Evolutionary conservation across 2,888 invertebrate genomes (phyloP), one percentile per base, ranked within the genome.

Genomic region (Eilema caniola): DNA sequence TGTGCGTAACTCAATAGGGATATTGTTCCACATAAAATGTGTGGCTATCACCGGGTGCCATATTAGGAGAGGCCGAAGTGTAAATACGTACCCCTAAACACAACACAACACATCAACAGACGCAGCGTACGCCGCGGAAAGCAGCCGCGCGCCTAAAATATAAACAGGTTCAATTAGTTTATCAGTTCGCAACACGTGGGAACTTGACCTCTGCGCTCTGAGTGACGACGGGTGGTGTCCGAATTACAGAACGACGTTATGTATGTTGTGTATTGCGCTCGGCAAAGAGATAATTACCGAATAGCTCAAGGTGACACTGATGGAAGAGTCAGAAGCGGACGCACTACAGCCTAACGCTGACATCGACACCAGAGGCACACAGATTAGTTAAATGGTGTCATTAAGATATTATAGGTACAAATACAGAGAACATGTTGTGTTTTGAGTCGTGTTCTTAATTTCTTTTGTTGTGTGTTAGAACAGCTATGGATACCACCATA

Each of bases 231-330:
- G 53, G 53, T 53, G 53, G 53, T 8, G 53, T 8, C 53, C 53
- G 53, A n/a, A 53, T 53, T 37, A 12, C 3, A 12, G 33, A 53
- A 53, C n/a, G 53, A 53, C 53, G 16, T 53, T 53, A 53, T 53
- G 53, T n/a, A n/a, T 53, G 53, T n/a, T n/a, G 53, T 53, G 53
- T 47, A 47, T 53, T 53, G 53, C 53, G 53, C 10, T 53, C 53
- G n/a, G 53, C n/a, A n/a, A n/a, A n/a, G n/a, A 53, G 53, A 53
- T 53, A 53, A 53, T 53, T 53, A n/a, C n/a, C 53, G 53, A 7
- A 53, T n/a, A n/a, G n/a, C n/a, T 53, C 53, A 53, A 53, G 53
- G 53, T n/a, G 53, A 53, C 3, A n/a, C 47, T 5, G 47, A 47
- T 47, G 7, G 47, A 5, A 14, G 47, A 47, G 47, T 47, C 20